These are phyloP conservation scores for Diaphora mendica DNA, from an alignment of 2,888 invertebrate species.

Conservation along the genomic window DNA sequence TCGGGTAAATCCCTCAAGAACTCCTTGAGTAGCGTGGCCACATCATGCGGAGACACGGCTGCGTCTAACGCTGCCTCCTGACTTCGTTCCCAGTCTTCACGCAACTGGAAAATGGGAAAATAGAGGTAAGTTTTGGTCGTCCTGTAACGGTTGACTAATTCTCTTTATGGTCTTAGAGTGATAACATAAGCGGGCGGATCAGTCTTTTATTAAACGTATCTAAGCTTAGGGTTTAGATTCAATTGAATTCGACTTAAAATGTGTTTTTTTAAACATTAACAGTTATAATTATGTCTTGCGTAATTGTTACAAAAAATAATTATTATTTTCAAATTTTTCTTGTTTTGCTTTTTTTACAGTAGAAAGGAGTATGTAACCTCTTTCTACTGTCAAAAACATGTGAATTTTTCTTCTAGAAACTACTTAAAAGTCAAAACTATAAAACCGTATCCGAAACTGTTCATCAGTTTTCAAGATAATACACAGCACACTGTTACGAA, in stretches of 20 bases:
- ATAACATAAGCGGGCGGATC: no score
- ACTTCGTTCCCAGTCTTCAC: conserved; percentile 96
- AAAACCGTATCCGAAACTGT: background rate
- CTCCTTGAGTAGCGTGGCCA: conserved; percentile 96
- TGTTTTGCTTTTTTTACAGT: no score
- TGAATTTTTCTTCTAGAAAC: background rate
- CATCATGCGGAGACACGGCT: conserved; percentile 96
- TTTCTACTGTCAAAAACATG: no score
- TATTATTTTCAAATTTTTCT: no score
- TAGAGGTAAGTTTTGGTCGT: background rate
- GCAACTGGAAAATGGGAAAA: conserved; percentile 86
- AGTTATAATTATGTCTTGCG: no score
- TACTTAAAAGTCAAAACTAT: background rate
- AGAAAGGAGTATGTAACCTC: no score
- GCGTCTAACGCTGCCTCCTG: conserved; percentile 90
- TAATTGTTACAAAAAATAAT: no score
- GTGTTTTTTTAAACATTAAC: no score
- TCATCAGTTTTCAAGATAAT: background rate
- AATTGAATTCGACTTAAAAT: no score
- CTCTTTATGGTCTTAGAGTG: background rate
- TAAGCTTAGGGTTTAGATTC: no score
- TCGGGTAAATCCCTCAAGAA: conserved; percentile 97
- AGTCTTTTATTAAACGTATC: no score
- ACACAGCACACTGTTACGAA: background rate
- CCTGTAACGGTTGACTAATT: background rate